Evolutionary conservation across 2,797 vertebrate species (phyloP).

Genomic region (Parauchenoglanis punctatus): DNA sequence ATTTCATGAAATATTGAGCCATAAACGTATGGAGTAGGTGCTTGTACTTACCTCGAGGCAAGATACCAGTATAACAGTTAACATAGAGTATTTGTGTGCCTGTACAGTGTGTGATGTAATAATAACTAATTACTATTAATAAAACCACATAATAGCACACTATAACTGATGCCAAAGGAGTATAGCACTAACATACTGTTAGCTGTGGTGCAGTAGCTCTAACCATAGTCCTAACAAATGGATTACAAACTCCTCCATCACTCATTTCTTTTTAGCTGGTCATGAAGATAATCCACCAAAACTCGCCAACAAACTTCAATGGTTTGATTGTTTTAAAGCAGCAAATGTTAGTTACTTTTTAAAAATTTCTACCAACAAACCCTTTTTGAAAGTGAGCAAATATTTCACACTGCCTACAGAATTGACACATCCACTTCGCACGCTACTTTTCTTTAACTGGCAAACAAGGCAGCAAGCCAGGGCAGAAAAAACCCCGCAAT

Average conservation of each 20-base stretch:
- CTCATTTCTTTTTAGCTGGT: not conserved
- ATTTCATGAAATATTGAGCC: not conserved
- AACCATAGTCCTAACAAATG: constrained; percentile 31
- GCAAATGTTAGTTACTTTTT: not conserved
- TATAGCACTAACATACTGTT: not conserved
- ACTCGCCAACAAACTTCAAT: not conserved
- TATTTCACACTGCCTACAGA: constrained; percentile 47
- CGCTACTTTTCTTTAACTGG: constrained; percentile 43
- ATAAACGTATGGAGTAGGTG: not conserved
- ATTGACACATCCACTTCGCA: constrained; percentile 29
- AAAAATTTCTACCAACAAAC: constrained; percentile 12
- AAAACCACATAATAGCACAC: not conserved
- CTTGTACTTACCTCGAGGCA: not conserved
- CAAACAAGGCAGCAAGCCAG: constrained; percentile 31
- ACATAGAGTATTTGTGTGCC: too few relatives aligned
- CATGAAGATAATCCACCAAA: not conserved
- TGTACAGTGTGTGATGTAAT: not conserved
- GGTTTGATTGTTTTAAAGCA: not conserved
- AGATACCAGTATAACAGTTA: not conserved
- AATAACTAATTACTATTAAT: not conserved
- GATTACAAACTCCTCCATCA: constrained; percentile 19
- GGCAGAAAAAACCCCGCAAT: not conserved
- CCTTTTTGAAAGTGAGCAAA: constrained; percentile 6
- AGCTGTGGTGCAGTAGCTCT: not conserved
- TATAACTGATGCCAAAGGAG: not conserved